phyloP scores from a whole-genome alignment of 2,888 invertebrate species.

The Agriopis leucophaearia region DNA sequence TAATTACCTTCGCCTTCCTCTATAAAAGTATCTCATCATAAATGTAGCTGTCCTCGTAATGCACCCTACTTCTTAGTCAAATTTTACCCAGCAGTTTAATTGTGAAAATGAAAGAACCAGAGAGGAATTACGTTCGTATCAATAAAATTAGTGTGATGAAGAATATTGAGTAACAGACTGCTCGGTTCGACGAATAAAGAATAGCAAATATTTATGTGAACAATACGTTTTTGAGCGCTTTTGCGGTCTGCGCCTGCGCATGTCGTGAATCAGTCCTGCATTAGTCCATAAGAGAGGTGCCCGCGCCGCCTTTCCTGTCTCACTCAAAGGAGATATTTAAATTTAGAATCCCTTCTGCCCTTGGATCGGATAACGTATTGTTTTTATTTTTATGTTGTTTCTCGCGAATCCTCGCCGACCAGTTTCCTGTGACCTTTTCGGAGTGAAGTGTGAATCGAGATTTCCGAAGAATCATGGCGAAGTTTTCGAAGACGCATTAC shows the following conservation, averaged over 20 bases:
- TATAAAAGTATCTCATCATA: not conserved
- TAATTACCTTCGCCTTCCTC: not conserved
- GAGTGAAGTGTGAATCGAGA: conserved; percentile 43
- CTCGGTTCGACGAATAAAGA: conserved; percentile 46
- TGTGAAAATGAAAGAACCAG: not conserved
- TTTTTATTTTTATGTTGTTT: conserved; percentile 58
- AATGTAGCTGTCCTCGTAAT: not conserved
- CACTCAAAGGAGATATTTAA: conserved; percentile 76
- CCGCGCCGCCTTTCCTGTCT: conserved; percentile 73
- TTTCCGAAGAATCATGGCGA: conserved; percentile 44
- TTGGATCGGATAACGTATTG: conserved; percentile 61
- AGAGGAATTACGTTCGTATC: not conserved
- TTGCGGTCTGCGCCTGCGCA: conserved; percentile 69
- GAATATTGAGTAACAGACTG: not conserved
- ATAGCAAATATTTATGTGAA: conserved; percentile 75
- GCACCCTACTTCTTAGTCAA: not conserved
- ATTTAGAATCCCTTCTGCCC: conserved; percentile 79
- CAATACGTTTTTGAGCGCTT: conserved; percentile 70
- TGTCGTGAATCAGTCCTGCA: conserved; percentile 80
- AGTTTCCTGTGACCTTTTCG: conserved; percentile 63
- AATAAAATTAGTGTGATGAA: not conserved
- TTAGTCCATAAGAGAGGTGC: conserved; percentile 82
- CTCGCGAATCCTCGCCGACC: conserved; percentile 63
- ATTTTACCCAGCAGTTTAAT: not conserved
- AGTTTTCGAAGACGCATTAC: conserved; percentile 74